A percentile compares a stretch with the other conserved stretches of the same genome.
These are phyloP conservation scores for Chrysaora quinquecirrha DNA, from an alignment of 30 jellyfish, hydroid and myxozoan genomes.

Conservation along the genomic window DNA sequence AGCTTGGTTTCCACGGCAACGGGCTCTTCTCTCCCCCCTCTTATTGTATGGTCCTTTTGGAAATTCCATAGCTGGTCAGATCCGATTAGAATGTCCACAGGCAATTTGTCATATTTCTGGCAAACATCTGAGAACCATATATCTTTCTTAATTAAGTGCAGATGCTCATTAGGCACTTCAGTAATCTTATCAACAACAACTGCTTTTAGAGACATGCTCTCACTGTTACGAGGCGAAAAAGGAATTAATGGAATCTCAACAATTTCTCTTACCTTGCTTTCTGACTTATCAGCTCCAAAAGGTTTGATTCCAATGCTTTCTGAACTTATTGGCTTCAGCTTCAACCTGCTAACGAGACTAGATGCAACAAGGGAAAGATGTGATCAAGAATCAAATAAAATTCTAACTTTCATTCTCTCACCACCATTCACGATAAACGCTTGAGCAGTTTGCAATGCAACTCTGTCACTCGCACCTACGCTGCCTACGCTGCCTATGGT, in stretches of 20 bases:
- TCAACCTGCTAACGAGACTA: background rate
- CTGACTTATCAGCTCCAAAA: background rate
- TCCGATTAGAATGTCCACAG: slow-evolving; percentile 36
- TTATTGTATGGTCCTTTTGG: slow-evolving; percentile 45
- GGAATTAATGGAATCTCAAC: background rate
- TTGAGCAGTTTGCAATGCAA: slow-evolving; percentile 17
- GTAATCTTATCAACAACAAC: slow-evolving; percentile 14
- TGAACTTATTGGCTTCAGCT: background rate
- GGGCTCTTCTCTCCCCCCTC: slow-evolving; percentile 65
- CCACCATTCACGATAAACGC: slow-evolving; percentile 17
- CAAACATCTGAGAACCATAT: slow-evolving; percentile 32
- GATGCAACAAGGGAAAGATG: slow-evolving; percentile 5
- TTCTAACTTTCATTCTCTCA: background rate
- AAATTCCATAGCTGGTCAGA: slow-evolving; percentile 40
- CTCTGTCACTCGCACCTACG: slow-evolving; percentile 4
- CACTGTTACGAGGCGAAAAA: background rate
- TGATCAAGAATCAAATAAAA: slow-evolving; percentile 7
- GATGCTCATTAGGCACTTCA: background rate
- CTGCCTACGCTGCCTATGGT: background rate
- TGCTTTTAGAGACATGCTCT: background rate
- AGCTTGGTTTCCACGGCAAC: slow-evolving; percentile 45
- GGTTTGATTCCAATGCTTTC: slow-evolving; percentile 11
- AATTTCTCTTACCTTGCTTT: slow-evolving; percentile 1
- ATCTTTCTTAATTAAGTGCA: background rate
- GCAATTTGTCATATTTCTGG: slow-evolving; percentile 12